Evolutionary conservation across 2,797 vertebrate species (phyloP).

Genomic region (Siniperca scherzeri): DNA sequence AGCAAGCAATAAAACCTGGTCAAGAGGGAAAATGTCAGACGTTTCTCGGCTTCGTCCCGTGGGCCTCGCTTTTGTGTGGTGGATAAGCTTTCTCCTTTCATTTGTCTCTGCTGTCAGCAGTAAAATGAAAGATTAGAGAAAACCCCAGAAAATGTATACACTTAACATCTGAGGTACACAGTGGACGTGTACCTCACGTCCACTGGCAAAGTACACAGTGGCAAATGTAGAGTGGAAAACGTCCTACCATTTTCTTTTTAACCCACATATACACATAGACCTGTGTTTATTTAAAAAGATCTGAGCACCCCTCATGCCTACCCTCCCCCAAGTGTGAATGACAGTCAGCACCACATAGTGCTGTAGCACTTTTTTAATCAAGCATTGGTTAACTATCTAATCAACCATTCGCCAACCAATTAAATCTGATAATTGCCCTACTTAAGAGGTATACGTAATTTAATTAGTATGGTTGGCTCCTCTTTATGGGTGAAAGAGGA

Average conservation of each 20-base stretch:
- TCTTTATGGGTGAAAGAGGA: conserved; percentile 51
- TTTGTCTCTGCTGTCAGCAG: conserved; percentile 72
- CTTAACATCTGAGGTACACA: conserved; percentile 57
- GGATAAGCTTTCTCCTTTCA: conserved; percentile 55
- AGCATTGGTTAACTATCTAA: conserved; percentile 74
- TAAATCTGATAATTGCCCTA: conserved; percentile 81
- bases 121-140: conserved; percentile 76
- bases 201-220: too few relatives aligned
- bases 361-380: conserved; percentile 69
- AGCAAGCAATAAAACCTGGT: neutral
- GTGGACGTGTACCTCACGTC: too few relatives aligned
- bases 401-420: conserved; percentile 79
- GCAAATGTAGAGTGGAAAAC: conserved; percentile 50
- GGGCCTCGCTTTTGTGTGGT: conserved; percentile 62
- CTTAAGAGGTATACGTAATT: conserved; percentile 76
- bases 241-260: conserved; percentile 39
- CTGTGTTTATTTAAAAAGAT: conserved; percentile 36
- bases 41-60: conserved; percentile 29
- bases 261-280: conserved; percentile 16
- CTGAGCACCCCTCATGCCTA: neutral
- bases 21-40: conserved; percentile 40
- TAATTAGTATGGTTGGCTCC: conserved; percentile 68
- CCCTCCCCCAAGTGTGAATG: conserved; percentile 35
- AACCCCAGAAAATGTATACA: conserved; percentile 60
- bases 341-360: conserved; percentile 32